Evolutionary conservation across 1,140 invertebrate species (phyloP), one percentile per base, ranked within the genome.

Genomic region (Uloborus diversus): DNA sequence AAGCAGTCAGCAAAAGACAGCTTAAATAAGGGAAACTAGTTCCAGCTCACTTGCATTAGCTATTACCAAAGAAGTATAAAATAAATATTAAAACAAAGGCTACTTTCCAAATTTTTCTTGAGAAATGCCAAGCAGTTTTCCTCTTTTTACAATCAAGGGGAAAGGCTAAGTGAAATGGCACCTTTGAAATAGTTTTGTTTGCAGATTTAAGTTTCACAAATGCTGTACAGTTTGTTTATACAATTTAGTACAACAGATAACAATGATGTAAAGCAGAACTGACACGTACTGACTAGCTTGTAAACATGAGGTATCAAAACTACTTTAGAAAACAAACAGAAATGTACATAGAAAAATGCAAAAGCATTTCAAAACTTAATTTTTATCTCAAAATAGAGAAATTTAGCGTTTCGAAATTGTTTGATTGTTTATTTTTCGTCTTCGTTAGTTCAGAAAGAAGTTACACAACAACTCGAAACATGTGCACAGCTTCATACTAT

Each of bases 281-380:
- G 61, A 78, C 42, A 49, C 61, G 61, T 37, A 78, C 61, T 78
- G 73, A 78, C 73, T 78, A 78, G 73, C 62, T 66, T 78, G 53
- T 27, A 78, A 56, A 78, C 32, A 78, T 78, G 73, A 78, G 73
- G 73, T 78, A 78, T 56, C 57, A 53, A 78, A 65, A 78, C 62
- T 78, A 51, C 59, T 56, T 32, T 35, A 30, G 23, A 70, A 35
- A 69, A 70, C 23, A 5, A 35, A 57, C 20, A 56, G 27, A 68
- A 68, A n/a, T n/a, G n/a, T n/a, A n/a, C n/a, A n/a, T n/a, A n/a
- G n/a, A n/a, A n/a, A n/a, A n/a, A n/a, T n/a, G n/a, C n/a, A n/a
- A n/a, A n/a, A n/a, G n/a, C n/a, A n/a, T n/a, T n/a, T n/a, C n/a
- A n/a, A n/a, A n/a, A n/a, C n/a, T n/a, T n/a, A n/a, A n/a, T n/a